Evolutionary conservation across 2,888 invertebrate species (phyloP).

Genomic region (Apamea anceps): DNA sequence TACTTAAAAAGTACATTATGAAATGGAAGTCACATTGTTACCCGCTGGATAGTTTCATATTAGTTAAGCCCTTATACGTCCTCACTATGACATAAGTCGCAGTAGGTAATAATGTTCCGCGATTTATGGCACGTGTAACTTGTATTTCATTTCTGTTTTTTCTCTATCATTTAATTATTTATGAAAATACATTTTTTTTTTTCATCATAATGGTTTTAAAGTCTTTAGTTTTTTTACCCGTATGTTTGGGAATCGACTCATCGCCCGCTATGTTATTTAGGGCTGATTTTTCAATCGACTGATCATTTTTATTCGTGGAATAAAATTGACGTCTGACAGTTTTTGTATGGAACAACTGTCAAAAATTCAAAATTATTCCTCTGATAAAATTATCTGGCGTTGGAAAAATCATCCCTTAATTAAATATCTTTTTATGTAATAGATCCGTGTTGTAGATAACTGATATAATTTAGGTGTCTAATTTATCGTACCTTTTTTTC

Average conservation of each 20-base stretch:
- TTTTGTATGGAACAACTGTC: too few relatives aligned
- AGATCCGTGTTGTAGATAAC: neutral
- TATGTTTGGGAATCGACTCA: neutral
- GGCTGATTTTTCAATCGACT: too few relatives aligned
- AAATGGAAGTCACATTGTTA: neutral
- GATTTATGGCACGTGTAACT: conserved; percentile 16
- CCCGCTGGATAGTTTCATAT: neutral
- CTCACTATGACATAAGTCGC: conserved; percentile 10
- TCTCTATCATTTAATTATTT: neutral
- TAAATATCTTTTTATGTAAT: neutral
- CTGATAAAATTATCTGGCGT: too few relatives aligned
- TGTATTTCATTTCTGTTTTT: neutral
- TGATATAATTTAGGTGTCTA: conserved; percentile 69
- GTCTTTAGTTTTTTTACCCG: neutral
- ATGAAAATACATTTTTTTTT: neutral
- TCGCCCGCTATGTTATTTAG: neutral
- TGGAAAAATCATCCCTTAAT: too few relatives aligned
- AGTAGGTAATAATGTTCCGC: neutral
- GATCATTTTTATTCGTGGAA: too few relatives aligned
- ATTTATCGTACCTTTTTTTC: conserved; percentile 82
- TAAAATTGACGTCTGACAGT: too few relatives aligned
- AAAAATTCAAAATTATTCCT: too few relatives aligned
- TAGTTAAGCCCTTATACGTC: conserved; percentile 7
- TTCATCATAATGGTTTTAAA: neutral
- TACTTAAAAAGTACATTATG: neutral